Conservation (phyloP, 2,797 vertebrate genomes). For the Karalla daura region DNA sequence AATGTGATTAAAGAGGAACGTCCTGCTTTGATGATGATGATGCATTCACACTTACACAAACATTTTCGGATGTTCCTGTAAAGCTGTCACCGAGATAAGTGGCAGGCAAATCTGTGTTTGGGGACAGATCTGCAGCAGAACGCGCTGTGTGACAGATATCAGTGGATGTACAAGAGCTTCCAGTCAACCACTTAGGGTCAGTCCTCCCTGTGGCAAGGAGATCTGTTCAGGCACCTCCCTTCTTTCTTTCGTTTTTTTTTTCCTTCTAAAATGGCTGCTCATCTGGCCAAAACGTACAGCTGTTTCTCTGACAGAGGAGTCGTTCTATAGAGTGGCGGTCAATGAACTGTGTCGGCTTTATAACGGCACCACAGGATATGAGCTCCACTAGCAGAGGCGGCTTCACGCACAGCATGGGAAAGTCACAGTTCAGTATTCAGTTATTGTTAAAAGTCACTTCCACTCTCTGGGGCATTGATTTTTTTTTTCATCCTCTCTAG, state of each 20-base stretch:
- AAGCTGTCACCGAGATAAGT: slow-evolving; percentile 41
- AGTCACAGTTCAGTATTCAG: slow-evolving; percentile 49
- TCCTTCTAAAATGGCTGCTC: slow-evolving; percentile 23
- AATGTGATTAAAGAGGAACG: slow-evolving; percentile 70
- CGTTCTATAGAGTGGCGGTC: slow-evolving; percentile 32
- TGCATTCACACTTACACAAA: slow-evolving; percentile 51
- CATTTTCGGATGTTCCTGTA: slow-evolving; percentile 44
- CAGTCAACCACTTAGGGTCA: slow-evolving; percentile 46
- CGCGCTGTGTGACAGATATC: slow-evolving; percentile 16
- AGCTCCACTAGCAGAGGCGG: slow-evolving; percentile 35
- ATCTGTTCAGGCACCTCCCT: slow-evolving; percentile 36
- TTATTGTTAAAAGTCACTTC: slow-evolving; percentile 59
- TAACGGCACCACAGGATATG: slow-evolving; percentile 48
- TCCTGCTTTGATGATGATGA: slow-evolving; percentile 64
- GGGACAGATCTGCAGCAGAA: slow-evolving; percentile 23
- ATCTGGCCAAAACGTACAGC: slow-evolving; percentile 58
- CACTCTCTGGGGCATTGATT: slow-evolving; percentile 31
- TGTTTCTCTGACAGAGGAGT: slow-evolving; percentile 52
- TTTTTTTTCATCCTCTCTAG: slow-evolving; percentile 33
- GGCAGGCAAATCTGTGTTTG: slow-evolving; percentile 23
- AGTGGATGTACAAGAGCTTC: slow-evolving; percentile 34
- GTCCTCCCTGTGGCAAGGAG: slow-evolving; percentile 40
- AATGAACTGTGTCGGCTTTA: slow-evolving; percentile 33
- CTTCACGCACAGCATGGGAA: slow-evolving; percentile 47
- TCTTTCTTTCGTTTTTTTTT: slow-evolving; percentile 6